Evolutionary conservation across 2,888 invertebrate genomes (phyloP).

Genomic region (Cryptocheilus praepositus): DNA sequence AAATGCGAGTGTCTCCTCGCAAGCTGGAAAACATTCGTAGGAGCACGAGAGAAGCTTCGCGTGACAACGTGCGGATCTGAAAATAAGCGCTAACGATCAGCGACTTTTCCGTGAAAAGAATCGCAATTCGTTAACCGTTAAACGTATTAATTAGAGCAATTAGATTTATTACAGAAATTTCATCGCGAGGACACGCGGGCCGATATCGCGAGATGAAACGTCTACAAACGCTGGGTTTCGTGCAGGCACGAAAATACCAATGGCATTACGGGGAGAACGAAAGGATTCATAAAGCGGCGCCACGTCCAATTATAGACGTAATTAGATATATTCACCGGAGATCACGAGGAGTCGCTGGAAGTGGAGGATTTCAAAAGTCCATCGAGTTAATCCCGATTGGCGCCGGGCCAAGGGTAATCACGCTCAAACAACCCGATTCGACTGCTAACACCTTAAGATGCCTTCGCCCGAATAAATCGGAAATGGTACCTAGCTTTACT

Average conservation of each 20-base stretch:
- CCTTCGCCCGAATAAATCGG: slow-evolving; percentile 27
- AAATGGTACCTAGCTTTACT: slow-evolving; percentile 9
- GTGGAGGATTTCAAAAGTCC: slow-evolving; percentile 32
- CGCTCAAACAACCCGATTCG: slow-evolving; percentile 32
- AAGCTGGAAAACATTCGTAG: neutral
- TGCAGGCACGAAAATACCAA: neutral
- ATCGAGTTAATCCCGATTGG: slow-evolving; percentile 54
- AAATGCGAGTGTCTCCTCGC: slow-evolving; percentile 1
- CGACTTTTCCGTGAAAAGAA: neutral
- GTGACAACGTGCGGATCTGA: too few relatives aligned
- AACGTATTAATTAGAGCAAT: too few relatives aligned
- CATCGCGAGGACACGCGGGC: neutral
- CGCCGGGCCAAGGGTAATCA: slow-evolving; percentile 51
- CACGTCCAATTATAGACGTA: slow-evolving; percentile 2
- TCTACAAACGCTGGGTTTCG: neutral
- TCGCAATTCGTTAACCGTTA: too few relatives aligned
- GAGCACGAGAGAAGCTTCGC: neutral
- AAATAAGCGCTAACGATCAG: neutral
- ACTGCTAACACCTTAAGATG: slow-evolving; percentile 23
- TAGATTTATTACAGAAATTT: too few relatives aligned
- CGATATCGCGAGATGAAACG: neutral
- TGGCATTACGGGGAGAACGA: slow-evolving; percentile 1
- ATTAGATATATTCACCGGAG: slow-evolving; percentile 1
- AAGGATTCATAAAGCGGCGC: neutral
- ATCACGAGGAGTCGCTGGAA: neutral